Evolutionary conservation across 2,113 vertebrate genomes (phyloP).

Genomic region (Onychorhynchus coronatus): DNA sequence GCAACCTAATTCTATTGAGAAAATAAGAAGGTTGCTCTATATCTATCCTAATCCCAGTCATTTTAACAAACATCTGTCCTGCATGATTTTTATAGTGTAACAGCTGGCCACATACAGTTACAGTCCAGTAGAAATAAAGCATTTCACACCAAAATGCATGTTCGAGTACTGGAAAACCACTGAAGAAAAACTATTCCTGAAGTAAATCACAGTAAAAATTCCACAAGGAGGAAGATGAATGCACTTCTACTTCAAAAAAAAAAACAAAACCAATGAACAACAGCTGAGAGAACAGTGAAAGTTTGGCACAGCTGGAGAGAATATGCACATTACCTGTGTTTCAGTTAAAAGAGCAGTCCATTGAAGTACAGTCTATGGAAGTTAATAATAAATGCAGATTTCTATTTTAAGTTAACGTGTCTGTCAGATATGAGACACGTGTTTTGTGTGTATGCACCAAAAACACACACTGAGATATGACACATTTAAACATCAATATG

Average conservation of each 20-base stretch:
- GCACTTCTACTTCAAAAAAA: neutral
- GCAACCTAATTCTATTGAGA: neutral
- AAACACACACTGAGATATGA: neutral
- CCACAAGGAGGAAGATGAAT: neutral
- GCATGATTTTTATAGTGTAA: neutral
- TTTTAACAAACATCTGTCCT: constrained; percentile 18
- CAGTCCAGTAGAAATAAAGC: neutral
- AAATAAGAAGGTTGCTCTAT: neutral
- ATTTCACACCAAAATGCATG: neutral
- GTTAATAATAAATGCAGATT: neutral
- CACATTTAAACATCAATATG: neutral
- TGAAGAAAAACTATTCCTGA: neutral
- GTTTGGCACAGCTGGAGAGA: neutral
- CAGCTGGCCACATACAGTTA: neutral
- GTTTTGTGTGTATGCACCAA: accelerated
- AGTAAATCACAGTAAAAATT: neutral
- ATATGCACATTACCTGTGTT: neutral
- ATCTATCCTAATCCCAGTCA: neutral
- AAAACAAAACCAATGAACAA: accelerated
- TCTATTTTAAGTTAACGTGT: neutral
- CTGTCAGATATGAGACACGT: neutral
- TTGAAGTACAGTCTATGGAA: neutral
- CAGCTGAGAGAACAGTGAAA: neutral
- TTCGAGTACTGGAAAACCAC: neutral
- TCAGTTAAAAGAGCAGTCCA: neutral